A percentile compares a stretch with the other conserved stretches of the same genome.
phyloP scores from a whole-genome alignment of 2,797 vertebrate species.

The Ctenochaetus hawaiiensis region DNA sequence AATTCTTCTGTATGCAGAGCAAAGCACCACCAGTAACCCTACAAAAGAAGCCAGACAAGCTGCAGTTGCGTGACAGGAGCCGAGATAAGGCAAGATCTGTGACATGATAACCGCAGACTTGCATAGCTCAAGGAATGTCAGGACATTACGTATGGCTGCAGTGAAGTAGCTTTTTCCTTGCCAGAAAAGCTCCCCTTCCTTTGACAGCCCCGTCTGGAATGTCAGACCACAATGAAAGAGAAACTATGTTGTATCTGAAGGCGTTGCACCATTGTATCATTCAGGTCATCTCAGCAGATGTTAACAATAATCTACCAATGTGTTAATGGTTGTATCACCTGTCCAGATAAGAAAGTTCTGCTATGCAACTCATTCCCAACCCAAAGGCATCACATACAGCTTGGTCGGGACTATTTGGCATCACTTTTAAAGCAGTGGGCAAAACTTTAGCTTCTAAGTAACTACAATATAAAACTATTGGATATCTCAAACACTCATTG shows the following conservation, averaged over 20 bases:
- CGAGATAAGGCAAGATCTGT: constrained; percentile 66
- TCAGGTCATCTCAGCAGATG: not conserved
- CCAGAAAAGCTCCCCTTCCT: constrained; percentile 59
- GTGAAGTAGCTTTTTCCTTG: constrained; percentile 65
- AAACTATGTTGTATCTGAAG: constrained; percentile 19
- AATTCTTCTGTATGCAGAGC: constrained; percentile 18
- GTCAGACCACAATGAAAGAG: constrained; percentile 48
- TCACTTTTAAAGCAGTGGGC: too few species aligned
- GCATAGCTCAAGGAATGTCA: constrained; percentile 67
- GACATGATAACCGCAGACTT: constrained; percentile 60
- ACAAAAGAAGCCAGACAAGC: constrained; percentile 30
- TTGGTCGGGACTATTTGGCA: too few species aligned
- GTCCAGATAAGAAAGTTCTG: constrained; percentile 12
- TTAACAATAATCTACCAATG: not conserved
- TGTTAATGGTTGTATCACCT: constrained; percentile 15
- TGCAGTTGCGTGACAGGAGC: constrained; percentile 65
- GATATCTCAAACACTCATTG: too few species aligned
- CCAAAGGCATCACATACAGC: too few species aligned
- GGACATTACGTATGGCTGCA: constrained; percentile 59
- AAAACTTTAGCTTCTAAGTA: too few species aligned
- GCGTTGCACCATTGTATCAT: not conserved
- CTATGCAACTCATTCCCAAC: too few species aligned
- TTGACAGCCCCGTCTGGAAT: constrained; percentile 58
- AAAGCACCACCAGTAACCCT: not conserved
- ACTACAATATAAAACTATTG: too few species aligned